phyloP scores from a whole-genome alignment of 2,113 vertebrate species.

The Steatornis caripensis region DNA sequence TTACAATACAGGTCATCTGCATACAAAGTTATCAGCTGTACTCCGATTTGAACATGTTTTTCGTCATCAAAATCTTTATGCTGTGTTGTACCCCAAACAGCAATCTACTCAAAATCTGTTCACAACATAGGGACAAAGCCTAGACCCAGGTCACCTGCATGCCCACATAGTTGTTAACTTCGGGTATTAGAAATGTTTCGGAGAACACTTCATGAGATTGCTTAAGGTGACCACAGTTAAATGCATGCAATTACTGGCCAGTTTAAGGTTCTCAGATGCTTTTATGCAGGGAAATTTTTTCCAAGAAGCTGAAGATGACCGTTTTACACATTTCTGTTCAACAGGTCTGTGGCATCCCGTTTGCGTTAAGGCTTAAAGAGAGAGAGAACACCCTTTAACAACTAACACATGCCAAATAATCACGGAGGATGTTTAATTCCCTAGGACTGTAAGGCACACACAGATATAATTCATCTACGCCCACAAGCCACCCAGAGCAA shows the following conservation, averaged over 20 bases:
- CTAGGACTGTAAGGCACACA: not conserved
- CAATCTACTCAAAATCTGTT: not conserved
- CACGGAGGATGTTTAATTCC: not conserved
- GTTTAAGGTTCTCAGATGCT: not conserved
- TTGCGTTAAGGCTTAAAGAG: not conserved
- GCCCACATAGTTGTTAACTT: accelerated
- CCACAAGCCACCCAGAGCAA: not conserved
- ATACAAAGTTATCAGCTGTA: not conserved
- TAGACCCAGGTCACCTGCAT: not conserved
- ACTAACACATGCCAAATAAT: not conserved
- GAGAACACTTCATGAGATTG: not conserved
- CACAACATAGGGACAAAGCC: not conserved
- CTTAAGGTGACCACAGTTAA: not conserved
- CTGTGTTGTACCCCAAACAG: not conserved
- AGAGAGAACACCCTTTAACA: not conserved
- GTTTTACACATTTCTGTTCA: not conserved
- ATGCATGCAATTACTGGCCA: not conserved
- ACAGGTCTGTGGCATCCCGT: not conserved
- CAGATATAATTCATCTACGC: not conserved
- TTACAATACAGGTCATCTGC: not conserved
- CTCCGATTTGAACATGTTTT: not conserved
- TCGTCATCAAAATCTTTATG: not conserved
- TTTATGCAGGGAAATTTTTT: not conserved
- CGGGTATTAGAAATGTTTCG: not conserved
- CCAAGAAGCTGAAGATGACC: not conserved